These are phyloP conservation scores for Crocuta crocuta DNA, from an alignment of 2,113 vertebrate species.

Conservation along the genomic window DNA sequence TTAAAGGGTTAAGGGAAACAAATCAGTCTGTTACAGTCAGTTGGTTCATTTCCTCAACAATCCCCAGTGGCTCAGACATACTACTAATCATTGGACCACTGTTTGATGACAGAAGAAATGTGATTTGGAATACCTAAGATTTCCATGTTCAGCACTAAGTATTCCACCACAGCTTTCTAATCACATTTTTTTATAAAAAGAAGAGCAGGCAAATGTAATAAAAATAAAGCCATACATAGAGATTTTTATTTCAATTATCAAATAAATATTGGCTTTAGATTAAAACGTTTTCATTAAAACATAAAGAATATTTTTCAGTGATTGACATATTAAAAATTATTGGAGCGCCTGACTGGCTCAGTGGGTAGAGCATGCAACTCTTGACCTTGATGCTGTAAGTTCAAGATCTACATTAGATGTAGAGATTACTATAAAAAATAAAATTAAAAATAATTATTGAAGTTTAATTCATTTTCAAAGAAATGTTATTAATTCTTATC, in stretches of 20 bases:
- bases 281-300: constrained; percentile 2
- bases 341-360: neutral
- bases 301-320: neutral
- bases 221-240: neutral
- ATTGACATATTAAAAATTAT: neutral
- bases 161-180: neutral
- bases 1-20: neutral
- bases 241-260: neutral
- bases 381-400: neutral
- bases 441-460: neutral
- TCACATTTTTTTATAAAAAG: neutral
- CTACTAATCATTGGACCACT: neutral
- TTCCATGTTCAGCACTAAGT: neutral
- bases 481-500: neutral
- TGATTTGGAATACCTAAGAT: neutral
- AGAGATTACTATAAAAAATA: neutral
- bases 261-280: neutral
- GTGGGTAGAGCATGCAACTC: neutral
- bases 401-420: neutral
- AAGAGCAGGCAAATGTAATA: neutral
- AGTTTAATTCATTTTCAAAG: neutral
- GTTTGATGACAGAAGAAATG: neutral
- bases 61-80: neutral
- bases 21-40: neutral
- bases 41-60: neutral